Evolutionary conservation across 2,113 vertebrate genomes (phyloP).

Genomic region (Cyprichromis sp.): DNA sequence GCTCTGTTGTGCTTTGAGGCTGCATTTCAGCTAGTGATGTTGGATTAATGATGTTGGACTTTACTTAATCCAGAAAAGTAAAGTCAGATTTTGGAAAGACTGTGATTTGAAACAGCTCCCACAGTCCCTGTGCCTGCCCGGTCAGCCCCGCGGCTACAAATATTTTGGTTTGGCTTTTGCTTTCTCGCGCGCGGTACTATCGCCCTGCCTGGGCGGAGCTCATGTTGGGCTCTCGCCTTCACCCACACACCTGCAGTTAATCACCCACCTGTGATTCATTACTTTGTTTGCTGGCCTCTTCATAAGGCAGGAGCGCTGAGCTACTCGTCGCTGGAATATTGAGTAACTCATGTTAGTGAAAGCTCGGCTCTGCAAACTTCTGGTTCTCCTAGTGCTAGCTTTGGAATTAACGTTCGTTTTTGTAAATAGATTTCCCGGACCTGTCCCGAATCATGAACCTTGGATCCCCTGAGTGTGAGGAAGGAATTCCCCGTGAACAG

Average conservation of each 20-base stretch:
- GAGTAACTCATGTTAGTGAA: neutral
- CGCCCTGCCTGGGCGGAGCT: neutral
- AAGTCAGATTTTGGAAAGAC: neutral
- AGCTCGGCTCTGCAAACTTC: neutral
- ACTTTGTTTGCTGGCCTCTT: neutral
- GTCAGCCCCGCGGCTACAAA: neutral
- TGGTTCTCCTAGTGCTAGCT: neutral
- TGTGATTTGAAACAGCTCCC: neutral
- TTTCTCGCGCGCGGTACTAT: rapidly evolving
- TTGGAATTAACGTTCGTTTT: neutral
- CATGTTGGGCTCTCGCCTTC: neutral
- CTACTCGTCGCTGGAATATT: neutral
- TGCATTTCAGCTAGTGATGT: neutral
- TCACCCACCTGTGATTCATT: neutral
- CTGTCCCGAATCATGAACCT: neutral
- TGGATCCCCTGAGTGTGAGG: neutral
- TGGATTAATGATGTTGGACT: neutral
- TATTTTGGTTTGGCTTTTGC: neutral
- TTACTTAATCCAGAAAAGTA: neutral
- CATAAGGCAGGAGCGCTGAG: neutral
- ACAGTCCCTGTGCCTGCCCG: neutral
- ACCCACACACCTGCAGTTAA: neutral
- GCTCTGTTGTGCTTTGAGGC: neutral
- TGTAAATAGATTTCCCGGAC: neutral
- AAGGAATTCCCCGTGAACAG: neutral